Evolutionary conservation across 2,888 invertebrate species (phyloP), one percentile per base, ranked within the genome.

Genomic region (Nebria brevicollis): DNA sequence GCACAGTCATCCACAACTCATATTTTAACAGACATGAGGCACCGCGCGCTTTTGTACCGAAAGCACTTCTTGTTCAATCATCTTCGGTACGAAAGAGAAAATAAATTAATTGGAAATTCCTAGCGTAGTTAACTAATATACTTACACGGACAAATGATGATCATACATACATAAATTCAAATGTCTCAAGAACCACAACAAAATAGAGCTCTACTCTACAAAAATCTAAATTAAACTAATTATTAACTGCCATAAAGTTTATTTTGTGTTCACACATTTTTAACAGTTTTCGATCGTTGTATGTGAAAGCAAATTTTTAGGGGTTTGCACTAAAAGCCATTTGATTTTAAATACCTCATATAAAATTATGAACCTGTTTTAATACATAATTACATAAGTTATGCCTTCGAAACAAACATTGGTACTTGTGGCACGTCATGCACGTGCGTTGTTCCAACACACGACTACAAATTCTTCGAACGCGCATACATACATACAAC

Each of bases 1-100:
- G 73, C 73, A 41, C n/a, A 41, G 73, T 73, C 73, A 73, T 73
- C 73, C 41, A 34, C 41, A 15, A 20, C 41, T 73, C 73, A 73
- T 73, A 73, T 73, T 73, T 73, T 41, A 73, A 41, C 70, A 70
- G 70, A 70, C 70, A 54, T 13, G 54, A 54, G 54, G 54, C 8
- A 54, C 54, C 54, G 54, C 54, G 54, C 54, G 54, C 54, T 54
- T 54, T 54, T 54, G 54, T 54, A 54, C 54, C 54, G 54, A 54
- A 54, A 54, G 54, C 54, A 8, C 54, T 54, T 54, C 54, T 54
- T 54, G 54, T 54, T 54, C 54, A 54, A 54, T 54, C 54, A 54
- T 54, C 54, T 8, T 11, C 8, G 54, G 54, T 54, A 54, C 54
- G 54, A 54, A 54, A 54, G 54, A 54, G 54, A 54, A 54, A 54